These are phyloP conservation scores for Heliconius hortense DNA, from an alignment of 2,888 invertebrate species.

Conservation along the genomic window DNA sequence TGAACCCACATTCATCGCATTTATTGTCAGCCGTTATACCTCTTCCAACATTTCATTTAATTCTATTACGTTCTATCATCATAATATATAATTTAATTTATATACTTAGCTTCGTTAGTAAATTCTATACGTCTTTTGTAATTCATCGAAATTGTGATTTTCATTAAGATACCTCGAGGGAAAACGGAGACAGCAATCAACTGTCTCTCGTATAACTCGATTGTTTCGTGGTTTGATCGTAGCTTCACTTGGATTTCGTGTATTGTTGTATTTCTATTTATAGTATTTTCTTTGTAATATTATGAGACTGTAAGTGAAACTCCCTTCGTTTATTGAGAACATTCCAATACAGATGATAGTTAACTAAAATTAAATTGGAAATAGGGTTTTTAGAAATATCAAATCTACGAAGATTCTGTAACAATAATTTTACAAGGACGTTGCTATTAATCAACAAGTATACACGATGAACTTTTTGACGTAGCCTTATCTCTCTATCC, in stretches of 20 bases:
- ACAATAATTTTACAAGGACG: too few species aligned
- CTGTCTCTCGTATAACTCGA: conserved; percentile 8
- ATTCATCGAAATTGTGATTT: conserved; percentile 2
- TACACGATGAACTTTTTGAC: too few species aligned
- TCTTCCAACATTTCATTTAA: background rate
- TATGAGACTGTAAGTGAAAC: background rate
- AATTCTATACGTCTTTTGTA: background rate
- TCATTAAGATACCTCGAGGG: conserved; percentile 7
- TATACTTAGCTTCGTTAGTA: conserved; percentile 7
- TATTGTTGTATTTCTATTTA: background rate
- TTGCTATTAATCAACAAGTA: too few species aligned
- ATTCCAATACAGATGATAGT: too few species aligned
- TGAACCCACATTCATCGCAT: too few species aligned
- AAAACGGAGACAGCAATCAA: conserved; percentile 19
- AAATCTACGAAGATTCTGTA: too few species aligned
- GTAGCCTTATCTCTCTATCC: too few species aligned
- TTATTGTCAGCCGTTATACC: too few species aligned
- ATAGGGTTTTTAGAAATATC: too few species aligned
- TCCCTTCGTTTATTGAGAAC: background rate
- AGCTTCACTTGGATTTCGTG: background rate
- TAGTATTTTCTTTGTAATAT: background rate
- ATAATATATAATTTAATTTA: background rate
- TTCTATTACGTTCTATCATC: background rate
- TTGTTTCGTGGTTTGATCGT: conserved; percentile 15
- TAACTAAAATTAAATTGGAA: too few species aligned